Conservation (phyloP, 1,140 invertebrate species). For the Drosophila nigrodunni region DNA sequence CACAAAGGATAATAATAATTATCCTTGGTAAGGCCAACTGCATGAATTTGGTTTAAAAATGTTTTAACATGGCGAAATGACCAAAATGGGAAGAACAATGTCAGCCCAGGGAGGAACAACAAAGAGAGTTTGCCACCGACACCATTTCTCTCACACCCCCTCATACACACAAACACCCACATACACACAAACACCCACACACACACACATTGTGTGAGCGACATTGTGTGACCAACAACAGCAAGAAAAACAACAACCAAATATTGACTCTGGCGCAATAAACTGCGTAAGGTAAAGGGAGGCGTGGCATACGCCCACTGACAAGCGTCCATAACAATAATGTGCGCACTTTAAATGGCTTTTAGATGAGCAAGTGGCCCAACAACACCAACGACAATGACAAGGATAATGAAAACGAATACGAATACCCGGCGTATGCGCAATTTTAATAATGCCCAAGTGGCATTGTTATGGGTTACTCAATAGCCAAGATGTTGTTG, state of each 20-base stretch:
- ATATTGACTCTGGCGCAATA: constrained; percentile 77
- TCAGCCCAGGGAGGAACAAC: constrained; percentile 44
- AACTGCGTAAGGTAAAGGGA: constrained; percentile 24
- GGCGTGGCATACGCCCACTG: constrained; percentile 27
- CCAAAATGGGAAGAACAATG: constrained; percentile 11
- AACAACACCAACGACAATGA: background rate
- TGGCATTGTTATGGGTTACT: constrained; percentile 39
- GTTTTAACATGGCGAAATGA: constrained; percentile 50
- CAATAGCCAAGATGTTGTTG: constrained; percentile 2
- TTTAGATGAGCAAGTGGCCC: constrained; percentile 52
- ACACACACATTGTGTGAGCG: background rate
- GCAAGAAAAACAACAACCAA: constrained; percentile 63
- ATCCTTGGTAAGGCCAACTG: constrained; percentile 58
- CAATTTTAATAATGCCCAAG: constrained; percentile 65
- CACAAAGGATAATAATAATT: constrained; percentile 61
- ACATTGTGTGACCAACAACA: constrained; percentile 16
- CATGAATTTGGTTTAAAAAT: constrained; percentile 68
- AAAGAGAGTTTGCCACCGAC: constrained; percentile 41
- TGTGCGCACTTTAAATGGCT: constrained; percentile 68
- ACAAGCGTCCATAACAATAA: constrained; percentile 41
- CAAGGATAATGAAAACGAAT: background rate
- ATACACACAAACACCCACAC: background rate
- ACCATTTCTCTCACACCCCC: background rate
- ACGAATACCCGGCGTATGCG: constrained; percentile 57
- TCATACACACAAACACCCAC: too few species aligned